Base-by-base conservation (phyloP, 2,113 vertebrate genomes). In the Cynoglossus semilaevis region DNA sequence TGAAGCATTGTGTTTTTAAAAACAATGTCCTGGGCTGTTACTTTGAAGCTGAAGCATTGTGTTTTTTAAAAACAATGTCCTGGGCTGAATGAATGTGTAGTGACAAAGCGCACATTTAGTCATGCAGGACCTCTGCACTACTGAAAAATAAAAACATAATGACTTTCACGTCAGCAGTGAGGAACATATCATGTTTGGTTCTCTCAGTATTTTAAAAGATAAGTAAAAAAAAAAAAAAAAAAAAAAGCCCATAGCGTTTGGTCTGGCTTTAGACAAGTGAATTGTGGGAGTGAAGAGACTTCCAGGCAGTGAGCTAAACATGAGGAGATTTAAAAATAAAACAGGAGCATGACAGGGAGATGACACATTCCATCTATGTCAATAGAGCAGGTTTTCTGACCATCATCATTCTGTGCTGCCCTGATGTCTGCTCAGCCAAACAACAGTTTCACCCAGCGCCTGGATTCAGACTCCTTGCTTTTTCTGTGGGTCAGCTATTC, bases 401-500 rank as follows among this genome's bases (percentile, higher is more conserved):
- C 43, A 50, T 60, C 43, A 50, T 60, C 52, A 15, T n/a, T 36
- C 59, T 53, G 44, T 50, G 55, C 57, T 64, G 52, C 45, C 51
- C 72, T 45, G 51, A 16, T 16, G 16, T 67, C 75, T 72, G 59
- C 36, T n/a, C 58, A 80, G 67, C 74, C 74, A 83, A 89, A 88
- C 82, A 88, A 88, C 83, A 86, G 76, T 61, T 71, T 68, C 35
- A 71, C 56, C 15, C 71, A 76, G 71, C 50, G 70, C 63, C 72
- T 74, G 71, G 79, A 85, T 87, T 90, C 85, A 77, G 90, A 90
- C 92, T 91, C 85, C 88, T 93, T 90, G 90, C 90, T 90, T 94
- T 92, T 94, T 94, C 91, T 92, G 90, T 94, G 93, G 97, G 95
- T 96, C 96, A 95, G 94, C 94, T 99, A 98, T 99, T 97, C 94